A percentile compares a stretch with the other conserved stretches of the same genome.
Conservation (phyloP, 1,140 invertebrate species). For the Drosophila leontia region DNA sequence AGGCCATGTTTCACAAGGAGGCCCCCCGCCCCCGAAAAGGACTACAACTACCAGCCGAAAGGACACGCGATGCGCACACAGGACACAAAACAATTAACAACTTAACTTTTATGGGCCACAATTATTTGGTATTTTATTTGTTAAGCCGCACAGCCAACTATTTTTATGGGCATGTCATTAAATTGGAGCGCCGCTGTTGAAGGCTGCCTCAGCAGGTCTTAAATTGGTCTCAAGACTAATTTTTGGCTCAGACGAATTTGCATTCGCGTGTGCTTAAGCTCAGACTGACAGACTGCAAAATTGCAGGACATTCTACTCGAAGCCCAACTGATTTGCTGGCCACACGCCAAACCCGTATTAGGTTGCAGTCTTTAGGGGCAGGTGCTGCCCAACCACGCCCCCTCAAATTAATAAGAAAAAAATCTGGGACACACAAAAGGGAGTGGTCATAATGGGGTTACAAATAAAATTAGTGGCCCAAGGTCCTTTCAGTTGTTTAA, state of each 20-base stretch:
- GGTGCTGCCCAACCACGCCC: constrained; percentile 27
- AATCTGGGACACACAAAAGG: constrained; percentile 24
- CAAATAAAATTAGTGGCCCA: constrained; percentile 18
- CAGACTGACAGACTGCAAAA: constrained; percentile 70
- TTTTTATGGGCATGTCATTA: constrained; percentile 65
- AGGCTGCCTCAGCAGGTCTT: constrained; percentile 9
- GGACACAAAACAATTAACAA: constrained; percentile 73
- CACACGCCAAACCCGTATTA: constrained; percentile 74
- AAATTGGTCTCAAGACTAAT: constrained; percentile 15
- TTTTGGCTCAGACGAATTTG: constrained; percentile 52
- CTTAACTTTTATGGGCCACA: constrained; percentile 79
- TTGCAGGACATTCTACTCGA: constrained; percentile 41
- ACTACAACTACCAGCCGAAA: constrained; percentile 18
- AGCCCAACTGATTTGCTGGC: constrained; percentile 44
- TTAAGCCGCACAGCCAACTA: constrained; percentile 59
- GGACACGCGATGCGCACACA: constrained; percentile 61
- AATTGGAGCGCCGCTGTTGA: constrained; percentile 48
- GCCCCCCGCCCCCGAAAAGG: background rate
- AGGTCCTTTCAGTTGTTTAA: constrained; percentile 23
- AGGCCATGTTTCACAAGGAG: constrained; percentile 31
- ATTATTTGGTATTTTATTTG: constrained; percentile 80
- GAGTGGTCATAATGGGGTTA: constrained; percentile 11
- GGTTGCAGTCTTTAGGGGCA: constrained; percentile 54
- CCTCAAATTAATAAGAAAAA: constrained; percentile 40
- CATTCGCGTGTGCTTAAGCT: constrained; percentile 54